Evolutionary conservation across 1,140 invertebrate genomes (phyloP).

Genomic region (Odontomachus brunneus): DNA sequence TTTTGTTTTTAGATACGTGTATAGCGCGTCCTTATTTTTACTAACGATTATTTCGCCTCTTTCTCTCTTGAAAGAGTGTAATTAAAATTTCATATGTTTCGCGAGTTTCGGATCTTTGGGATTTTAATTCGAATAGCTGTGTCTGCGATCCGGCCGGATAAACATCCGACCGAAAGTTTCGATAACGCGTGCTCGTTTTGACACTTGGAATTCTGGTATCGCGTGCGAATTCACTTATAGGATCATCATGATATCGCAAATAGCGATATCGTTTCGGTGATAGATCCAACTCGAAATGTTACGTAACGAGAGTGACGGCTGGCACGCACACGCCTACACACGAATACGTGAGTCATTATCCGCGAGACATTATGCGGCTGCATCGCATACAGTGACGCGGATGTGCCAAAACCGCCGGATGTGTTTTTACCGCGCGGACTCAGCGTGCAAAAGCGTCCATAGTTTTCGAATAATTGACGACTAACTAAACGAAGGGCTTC

Average conservation of each 20-base stretch:
- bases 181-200: neutral
- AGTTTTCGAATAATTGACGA: too few relatives aligned
- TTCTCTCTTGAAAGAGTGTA: neutral
- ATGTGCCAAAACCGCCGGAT: too few relatives aligned
- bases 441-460: too few relatives aligned
- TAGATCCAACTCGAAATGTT: constrained; percentile 40
- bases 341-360: constrained; percentile 45
- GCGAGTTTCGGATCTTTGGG: too few relatives aligned
- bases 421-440: too few relatives aligned
- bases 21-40: neutral
- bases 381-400: neutral
- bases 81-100: constrained; percentile 1
- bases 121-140: neutral
- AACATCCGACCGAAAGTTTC: neutral
- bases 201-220: constrained; percentile 15
- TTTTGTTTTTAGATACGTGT: constrained; percentile 1
- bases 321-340: constrained; percentile 24
- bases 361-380: constrained; percentile 19
- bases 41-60: neutral
- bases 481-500: too few relatives aligned
- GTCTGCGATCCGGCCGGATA: neutral
- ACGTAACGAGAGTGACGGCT: constrained; percentile 36
- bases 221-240: constrained; percentile 41
- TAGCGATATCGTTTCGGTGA: constrained; percentile 31
- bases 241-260: constrained; percentile 40